Evolutionary conservation across 2,888 invertebrate genomes (phyloP).

Genomic region (Lydus trimaculatus): DNA sequence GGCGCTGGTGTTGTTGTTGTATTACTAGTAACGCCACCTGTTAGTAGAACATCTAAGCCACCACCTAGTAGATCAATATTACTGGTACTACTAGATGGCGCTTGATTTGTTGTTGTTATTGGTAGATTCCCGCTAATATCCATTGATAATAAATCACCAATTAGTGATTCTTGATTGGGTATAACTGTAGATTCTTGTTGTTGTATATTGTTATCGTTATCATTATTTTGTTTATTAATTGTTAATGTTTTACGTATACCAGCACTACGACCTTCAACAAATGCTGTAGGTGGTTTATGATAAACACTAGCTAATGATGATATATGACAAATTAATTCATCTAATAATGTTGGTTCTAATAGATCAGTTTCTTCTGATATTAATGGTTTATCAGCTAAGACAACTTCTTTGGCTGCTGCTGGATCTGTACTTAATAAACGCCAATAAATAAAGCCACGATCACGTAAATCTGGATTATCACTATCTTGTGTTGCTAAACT

Average conservation of each 20-base stretch:
- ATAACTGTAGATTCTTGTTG: conserved; percentile 67
- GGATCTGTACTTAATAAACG: conserved; percentile 97
- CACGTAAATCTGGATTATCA: conserved; percentile 97
- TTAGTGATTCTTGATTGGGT: conserved; percentile 89
- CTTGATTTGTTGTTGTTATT: conserved; percentile 65
- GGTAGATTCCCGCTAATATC: conserved; percentile 90
- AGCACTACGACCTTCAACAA: conserved; percentile 85
- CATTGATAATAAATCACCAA: conserved; percentile 96
- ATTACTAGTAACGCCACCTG: conserved; percentile 50
- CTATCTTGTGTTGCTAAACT: conserved; percentile 91
- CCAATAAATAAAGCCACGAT: conserved; percentile 99
- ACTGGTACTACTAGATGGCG: conserved; percentile 65
- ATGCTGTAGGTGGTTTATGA: conserved; percentile 98
- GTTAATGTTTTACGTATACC: conserved; percentile 80
- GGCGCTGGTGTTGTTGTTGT: too few relatives aligned
- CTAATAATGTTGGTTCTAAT: conserved; percentile 94
- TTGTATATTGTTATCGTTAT: conserved; percentile 44
- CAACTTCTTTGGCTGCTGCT: conserved; percentile 98
- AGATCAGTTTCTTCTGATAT: conserved; percentile 99
- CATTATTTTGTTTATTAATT: conserved; percentile 47
- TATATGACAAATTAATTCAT: conserved; percentile 98
- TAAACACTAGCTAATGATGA: conserved; percentile 97
- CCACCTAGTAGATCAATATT: conserved; percentile 87
- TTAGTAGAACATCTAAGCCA: conserved; percentile 86
- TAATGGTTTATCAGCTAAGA: conserved; percentile 97